These are phyloP conservation scores for Eulimnadia texana DNA, from an alignment of 1,140 invertebrate species.

Conservation along the genomic window DNA sequence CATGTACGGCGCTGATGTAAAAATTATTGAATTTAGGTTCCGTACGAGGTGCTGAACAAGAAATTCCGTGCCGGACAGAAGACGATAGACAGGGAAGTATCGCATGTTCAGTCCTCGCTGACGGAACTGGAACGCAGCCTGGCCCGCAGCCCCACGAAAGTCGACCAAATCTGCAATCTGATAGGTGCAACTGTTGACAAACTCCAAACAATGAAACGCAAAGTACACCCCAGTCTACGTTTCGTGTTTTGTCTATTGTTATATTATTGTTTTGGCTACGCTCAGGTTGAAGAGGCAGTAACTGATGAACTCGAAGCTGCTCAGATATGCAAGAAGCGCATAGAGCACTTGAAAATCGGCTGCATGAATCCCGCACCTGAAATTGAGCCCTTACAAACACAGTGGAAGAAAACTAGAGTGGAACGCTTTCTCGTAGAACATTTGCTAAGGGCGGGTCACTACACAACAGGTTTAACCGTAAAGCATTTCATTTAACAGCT, in stretches of 20 bases:
- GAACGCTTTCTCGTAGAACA: conserved; percentile 94
- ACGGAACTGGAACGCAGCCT: conserved; percentile 67
- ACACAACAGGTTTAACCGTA: conserved; percentile 51
- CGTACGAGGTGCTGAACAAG: conserved; percentile 96
- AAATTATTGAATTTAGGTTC: conserved; percentile 64
- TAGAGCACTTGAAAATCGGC: conserved; percentile 81
- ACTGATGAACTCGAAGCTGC: conserved; percentile 77
- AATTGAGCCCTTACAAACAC: conserved; percentile 40
- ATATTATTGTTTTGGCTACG: conserved; percentile 12
- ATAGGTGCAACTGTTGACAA: conserved; percentile 79
- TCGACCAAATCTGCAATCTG: conserved; percentile 55
- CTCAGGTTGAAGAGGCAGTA: conserved; percentile 69
- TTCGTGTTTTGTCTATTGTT: conserved; percentile 1
- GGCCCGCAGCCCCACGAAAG: conserved; percentile 24
- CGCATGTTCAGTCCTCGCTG: conserved; percentile 63
- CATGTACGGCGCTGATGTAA: too few species aligned
- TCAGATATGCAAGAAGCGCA: conserved; percentile 64
- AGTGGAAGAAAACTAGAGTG: conserved; percentile 71
- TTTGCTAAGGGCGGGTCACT: conserved; percentile 88
- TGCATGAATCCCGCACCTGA: conserved; percentile 32
- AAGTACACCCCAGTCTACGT: conserved; percentile 33
- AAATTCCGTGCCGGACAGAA: conserved; percentile 92
- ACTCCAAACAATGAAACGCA: conserved; percentile 77
- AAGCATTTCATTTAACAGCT: neutral
- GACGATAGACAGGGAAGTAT: conserved; percentile 78